Conservation (phyloP, 2,888 invertebrate species). For the Cacoxenus indagator region DNA sequence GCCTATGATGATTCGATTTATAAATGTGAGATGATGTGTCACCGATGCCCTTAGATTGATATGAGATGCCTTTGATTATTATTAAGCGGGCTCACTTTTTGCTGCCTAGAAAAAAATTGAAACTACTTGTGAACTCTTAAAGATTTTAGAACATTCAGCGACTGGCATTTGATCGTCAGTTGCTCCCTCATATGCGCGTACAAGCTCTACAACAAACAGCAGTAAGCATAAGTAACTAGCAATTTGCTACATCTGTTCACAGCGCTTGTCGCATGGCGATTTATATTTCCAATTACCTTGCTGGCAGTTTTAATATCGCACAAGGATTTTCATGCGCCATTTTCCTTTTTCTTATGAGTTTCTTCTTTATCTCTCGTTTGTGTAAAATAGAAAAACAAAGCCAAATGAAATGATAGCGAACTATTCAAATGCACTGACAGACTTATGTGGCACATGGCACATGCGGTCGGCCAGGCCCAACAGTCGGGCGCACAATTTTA, state of each 20-base stretch:
- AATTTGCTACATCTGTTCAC: neutral
- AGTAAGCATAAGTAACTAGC: neutral
- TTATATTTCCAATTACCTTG: conserved; percentile 44
- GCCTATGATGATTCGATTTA: no score
- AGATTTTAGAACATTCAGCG: no score
- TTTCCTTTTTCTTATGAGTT: neutral
- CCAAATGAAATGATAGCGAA: neutral
- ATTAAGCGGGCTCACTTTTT: no score
- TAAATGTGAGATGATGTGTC: no score
- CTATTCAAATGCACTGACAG: conserved; percentile 23
- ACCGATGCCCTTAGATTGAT: no score
- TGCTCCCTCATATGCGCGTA: no score
- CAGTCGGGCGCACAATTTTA: conserved; percentile 55
- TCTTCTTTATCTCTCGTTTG: neutral
- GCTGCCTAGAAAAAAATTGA: no score
- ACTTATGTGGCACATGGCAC: conserved; percentile 22
- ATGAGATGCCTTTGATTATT: no score
- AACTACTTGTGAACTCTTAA: no score
- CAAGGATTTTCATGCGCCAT: conserved; percentile 5
- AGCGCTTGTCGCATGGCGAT: neutral
- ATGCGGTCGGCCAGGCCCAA: no score
- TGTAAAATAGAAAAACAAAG: no score
- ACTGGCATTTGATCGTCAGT: no score
- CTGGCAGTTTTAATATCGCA: conserved; percentile 40
- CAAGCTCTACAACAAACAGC: neutral